Percentiles rank a stretch among this genome's conserved stretches.
phyloP scores from a whole-genome alignment of 2,888 invertebrate species.

The Mimas tiliae region DNA sequence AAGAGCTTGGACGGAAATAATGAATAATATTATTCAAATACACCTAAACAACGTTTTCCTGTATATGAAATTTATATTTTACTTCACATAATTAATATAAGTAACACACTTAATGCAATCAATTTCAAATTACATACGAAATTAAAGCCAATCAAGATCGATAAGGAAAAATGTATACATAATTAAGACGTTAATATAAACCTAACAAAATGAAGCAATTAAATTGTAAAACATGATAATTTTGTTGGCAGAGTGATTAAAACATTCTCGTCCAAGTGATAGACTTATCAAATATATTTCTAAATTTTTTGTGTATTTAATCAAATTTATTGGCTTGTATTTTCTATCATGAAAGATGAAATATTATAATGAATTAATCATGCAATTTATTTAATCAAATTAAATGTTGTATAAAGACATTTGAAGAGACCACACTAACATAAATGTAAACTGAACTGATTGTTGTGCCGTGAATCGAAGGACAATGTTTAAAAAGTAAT shows the following conservation, averaged over 20 bases:
- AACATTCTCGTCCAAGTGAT: neutral
- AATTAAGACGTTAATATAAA: slow-evolving; percentile 4
- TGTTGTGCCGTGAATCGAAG: no score
- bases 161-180: slow-evolving; percentile 22
- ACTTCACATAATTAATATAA: slow-evolving; percentile 20
- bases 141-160: slow-evolving; percentile 24
- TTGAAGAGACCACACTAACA: neutral
- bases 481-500: no score
- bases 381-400: no score
- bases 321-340: no score
- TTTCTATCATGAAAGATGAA: no score
- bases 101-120: slow-evolving; percentile 17
- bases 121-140: slow-evolving; percentile 10
- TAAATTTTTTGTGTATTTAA: no score
- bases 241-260: slow-evolving; percentile 6
- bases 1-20: slow-evolving; percentile 22
- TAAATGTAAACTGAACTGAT: neutral
- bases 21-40: slow-evolving; percentile 4
- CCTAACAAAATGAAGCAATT: slow-evolving; percentile 17
- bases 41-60: neutral
- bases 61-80: slow-evolving; percentile 12
- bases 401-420: no score
- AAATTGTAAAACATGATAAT: slow-evolving; percentile 11
- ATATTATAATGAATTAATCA: no score
- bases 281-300: no score